A percentile compares a stretch with the other conserved stretches of the same genome.
Evolutionary conservation across 2,113 vertebrate species (phyloP).

Genomic region (Istiophorus platypterus): DNA sequence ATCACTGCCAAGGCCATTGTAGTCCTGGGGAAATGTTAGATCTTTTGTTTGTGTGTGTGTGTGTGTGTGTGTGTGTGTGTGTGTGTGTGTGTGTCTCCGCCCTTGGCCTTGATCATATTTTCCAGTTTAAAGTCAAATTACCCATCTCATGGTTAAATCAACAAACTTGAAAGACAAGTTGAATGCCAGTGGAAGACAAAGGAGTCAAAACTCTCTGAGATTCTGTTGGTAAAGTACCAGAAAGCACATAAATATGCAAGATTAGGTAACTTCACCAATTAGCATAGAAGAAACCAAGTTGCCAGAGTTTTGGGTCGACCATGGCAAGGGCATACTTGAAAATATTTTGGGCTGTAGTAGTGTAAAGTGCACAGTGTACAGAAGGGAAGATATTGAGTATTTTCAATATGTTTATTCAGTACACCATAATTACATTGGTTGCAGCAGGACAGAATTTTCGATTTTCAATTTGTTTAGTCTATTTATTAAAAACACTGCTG

Average conservation of each 20-base stretch:
- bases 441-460: no score
- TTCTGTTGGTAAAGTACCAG: neutral
- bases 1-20: neutral
- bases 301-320: no score
- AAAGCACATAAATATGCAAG: neutral
- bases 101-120: neutral
- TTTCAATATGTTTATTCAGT: no score
- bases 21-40: neutral
- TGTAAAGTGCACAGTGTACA: no score
- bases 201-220: neutral
- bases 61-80: neutral
- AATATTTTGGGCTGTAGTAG: no score
- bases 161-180: slow-evolving; percentile 5
- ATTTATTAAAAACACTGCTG: no score
- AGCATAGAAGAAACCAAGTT: no score
- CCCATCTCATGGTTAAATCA: neutral
- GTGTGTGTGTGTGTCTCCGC: neutral
- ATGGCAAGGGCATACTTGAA: no score
- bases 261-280: no score
- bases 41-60: neutral
- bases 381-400: no score
- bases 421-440: no score
- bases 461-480: no score
- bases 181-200: slow-evolving; percentile 12
- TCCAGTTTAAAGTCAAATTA: neutral